These are phyloP conservation scores for Drosophila tani DNA, from an alignment of 1,140 invertebrate genomes.

Conservation along the genomic window DNA sequence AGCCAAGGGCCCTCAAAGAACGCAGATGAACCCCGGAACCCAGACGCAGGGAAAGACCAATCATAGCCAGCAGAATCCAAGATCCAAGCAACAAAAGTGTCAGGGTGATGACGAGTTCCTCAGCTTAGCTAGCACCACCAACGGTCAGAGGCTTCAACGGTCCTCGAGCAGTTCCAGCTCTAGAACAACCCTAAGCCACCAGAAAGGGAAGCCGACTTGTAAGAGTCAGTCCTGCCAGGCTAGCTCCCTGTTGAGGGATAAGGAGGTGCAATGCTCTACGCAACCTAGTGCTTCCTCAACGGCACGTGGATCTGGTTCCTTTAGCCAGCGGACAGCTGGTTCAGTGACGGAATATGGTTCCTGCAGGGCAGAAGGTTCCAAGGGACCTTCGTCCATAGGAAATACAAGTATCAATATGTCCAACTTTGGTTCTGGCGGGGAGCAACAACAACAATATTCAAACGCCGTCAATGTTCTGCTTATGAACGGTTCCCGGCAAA, in stretches of 20 bases:
- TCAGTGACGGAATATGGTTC: no score
- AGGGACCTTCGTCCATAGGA: background rate
- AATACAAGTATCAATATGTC: background rate
- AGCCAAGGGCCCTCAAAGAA: background rate
- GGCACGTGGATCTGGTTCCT: no score
- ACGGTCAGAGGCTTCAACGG: no score
- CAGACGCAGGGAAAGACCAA: background rate
- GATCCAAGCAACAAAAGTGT: background rate
- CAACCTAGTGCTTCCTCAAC: background rate
- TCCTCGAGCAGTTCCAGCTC: background rate
- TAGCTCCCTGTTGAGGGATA: background rate
- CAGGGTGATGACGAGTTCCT: background rate
- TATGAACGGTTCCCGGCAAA: constrained; percentile 28
- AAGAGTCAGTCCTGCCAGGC: constrained; percentile 1
- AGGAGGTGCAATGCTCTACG: constrained; percentile 19
- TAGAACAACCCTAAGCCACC: background rate
- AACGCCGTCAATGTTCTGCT: constrained; percentile 57
- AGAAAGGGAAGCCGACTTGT: background rate
- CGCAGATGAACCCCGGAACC: background rate
- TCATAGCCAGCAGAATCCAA: background rate
- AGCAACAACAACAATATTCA: background rate
- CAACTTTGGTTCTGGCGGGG: background rate
- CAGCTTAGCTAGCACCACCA: background rate
- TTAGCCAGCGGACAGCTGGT: background rate
- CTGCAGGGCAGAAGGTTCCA: background rate